Percentiles rank a stretch among this genome's conserved stretches.
phyloP scores from a whole-genome alignment of 2,888 invertebrate genomes.

The Altica lythri region DNA sequence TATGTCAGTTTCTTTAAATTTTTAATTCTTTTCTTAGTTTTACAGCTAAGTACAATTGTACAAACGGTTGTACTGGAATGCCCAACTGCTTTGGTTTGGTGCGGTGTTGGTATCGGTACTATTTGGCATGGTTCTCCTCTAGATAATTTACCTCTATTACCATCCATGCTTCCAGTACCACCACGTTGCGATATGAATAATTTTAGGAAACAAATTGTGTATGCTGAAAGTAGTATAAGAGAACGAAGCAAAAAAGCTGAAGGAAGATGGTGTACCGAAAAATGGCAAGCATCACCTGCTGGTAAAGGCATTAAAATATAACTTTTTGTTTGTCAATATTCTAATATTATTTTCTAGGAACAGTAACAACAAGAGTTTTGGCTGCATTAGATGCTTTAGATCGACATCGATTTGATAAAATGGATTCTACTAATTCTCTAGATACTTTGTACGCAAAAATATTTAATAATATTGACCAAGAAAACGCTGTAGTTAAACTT shows the following conservation, averaged over 20 bases:
- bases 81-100: slow-evolving; percentile 92
- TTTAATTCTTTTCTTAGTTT: slow-evolving; percentile 60
- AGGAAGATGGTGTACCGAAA: slow-evolving; percentile 95
- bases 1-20: not conserved
- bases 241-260: slow-evolving; percentile 89
- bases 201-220: slow-evolving; percentile 65
- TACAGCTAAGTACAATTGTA: slow-evolving; percentile 52
- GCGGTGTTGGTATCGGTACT: slow-evolving; percentile 79
- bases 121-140: slow-evolving; percentile 90
- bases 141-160: slow-evolving; percentile 87
- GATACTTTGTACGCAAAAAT: slow-evolving; percentile 84
- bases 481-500: slow-evolving; percentile 84
- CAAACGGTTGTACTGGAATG: slow-evolving; percentile 78
- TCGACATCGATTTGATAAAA: slow-evolving; percentile 89
- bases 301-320: slow-evolving; percentile 57
- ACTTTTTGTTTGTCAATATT: not conserved
- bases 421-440: slow-evolving; percentile 83
- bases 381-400: slow-evolving; percentile 92
- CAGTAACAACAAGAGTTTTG: slow-evolving; percentile 75
- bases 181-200: slow-evolving; percentile 57
- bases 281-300: slow-evolving; percentile 87
- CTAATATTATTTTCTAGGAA: slow-evolving; percentile 52
- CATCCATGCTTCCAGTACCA: slow-evolving; percentile 88
- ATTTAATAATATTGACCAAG: slow-evolving; percentile 66
- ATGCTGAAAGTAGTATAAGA: slow-evolving; percentile 83